Conservation (phyloP, 2,797 vertebrate species). For the Choloepus didactylus region DNA sequence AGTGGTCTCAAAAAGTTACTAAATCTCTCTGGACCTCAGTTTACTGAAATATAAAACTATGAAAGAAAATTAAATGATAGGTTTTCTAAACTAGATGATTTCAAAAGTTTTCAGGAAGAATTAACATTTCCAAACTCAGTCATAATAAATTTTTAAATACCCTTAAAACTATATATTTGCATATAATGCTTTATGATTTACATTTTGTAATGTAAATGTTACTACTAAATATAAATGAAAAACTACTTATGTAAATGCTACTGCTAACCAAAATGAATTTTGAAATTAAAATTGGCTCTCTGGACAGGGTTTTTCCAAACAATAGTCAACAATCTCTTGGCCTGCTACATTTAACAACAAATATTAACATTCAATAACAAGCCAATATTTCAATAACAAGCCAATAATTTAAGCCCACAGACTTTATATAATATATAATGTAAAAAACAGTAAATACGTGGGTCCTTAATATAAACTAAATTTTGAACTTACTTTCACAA, state of each 20-base stretch:
- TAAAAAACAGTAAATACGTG: background rate
- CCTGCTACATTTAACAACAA: background rate
- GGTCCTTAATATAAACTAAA: background rate
- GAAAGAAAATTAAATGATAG: background rate
- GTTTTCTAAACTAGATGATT: background rate
- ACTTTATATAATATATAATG: slow-evolving; percentile 3
- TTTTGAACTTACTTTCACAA: slow-evolving; percentile 60
- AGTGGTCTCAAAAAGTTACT: background rate
- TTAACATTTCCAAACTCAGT: background rate
- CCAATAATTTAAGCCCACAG: background rate
- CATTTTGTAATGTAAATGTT: background rate
- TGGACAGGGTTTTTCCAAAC: slow-evolving; percentile 42
- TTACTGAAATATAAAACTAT: background rate
- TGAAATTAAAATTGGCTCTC: slow-evolving; percentile 40
- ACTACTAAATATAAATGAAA: too few species aligned
- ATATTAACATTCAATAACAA: slow-evolving; percentile 33
- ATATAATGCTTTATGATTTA: background rate
- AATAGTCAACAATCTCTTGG: background rate
- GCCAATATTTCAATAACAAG: background rate
- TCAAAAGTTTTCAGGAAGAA: background rate
- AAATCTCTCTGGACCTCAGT: background rate
- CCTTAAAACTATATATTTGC: background rate
- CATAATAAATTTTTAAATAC: background rate
- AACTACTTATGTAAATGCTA: background rate
- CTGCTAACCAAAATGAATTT: slow-evolving; percentile 47